Evolutionary conservation across 2,113 vertebrate genomes (phyloP), one percentile per base, ranked within the genome.

Genomic region (Alectura lathami): DNA sequence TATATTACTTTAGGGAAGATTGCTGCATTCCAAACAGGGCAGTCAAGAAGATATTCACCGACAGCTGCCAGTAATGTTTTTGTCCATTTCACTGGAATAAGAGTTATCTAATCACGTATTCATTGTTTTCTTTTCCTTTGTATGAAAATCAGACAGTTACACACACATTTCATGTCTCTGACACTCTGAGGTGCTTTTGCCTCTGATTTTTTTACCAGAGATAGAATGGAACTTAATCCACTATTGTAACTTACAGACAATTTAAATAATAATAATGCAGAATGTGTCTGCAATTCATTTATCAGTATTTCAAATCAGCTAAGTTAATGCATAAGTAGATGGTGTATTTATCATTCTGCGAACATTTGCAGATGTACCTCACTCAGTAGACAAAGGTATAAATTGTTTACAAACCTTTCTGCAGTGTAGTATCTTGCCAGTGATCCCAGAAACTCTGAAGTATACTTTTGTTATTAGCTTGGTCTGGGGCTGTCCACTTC

Each of bases 231-330:
- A 80, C 4, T 72, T 70, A 51, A 42, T 73, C 30, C 6, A 15
- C 62, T 63, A 17, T 64, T 70, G 29, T 63, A 21, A 27, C 27
- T 69, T 59, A 57, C 7, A 20, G 47, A 24, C 79, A 79, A 59
- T 83, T 72, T 86, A 80, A 88, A 83, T 88, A 78, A 72, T 57
- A 91, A 72, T 57, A 91, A 66, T 54, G 11, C 14, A 83, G 86
- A 79, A 85, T 30, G 6, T 34, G 22, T 63, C 73, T 94, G 50
- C 23, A 64, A 23, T 64, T 63, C 15, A 29, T 64, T 40, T 91
- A 68, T 82, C 60, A 87, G 34, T 51, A 84, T 82, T 84, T 91
- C 64, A 89, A 22, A 91, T 82, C 62, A 84, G 26, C 54, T 77
- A 60, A 45, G 13, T 51, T 75, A 75, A 89, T 74, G 27, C 67